phyloP scores from a whole-genome alignment of 2,113 vertebrate genomes.

The Leptodactylus fuscus region DNA sequence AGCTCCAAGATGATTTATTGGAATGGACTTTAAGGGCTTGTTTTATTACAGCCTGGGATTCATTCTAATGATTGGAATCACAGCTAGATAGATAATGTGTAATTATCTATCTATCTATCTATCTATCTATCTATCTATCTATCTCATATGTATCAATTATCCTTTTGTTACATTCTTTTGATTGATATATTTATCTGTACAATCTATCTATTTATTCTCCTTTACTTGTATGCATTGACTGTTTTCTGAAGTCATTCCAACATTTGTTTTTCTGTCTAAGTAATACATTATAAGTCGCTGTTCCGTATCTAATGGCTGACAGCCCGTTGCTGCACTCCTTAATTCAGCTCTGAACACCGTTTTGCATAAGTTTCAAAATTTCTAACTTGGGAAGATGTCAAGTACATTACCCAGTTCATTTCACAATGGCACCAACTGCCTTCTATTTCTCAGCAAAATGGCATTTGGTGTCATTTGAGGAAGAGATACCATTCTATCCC shows the following conservation, averaged over 20 bases:
- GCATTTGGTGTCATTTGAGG: conserved; percentile 45
- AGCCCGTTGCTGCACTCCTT: conserved; percentile 3
- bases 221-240: neutral
- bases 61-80: too few species aligned
- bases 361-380: conserved; percentile 56
- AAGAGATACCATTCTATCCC: conserved; percentile 31
- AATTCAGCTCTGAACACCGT: conserved; percentile 28
- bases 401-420: conserved; percentile 47
- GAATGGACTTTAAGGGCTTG: too few species aligned
- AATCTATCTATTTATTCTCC: neutral
- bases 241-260: neutral
- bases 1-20: too few species aligned
- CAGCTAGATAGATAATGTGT: too few species aligned
- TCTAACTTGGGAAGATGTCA: conserved; percentile 48
- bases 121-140: too few species aligned
- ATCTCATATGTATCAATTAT: too few species aligned
- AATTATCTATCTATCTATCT: too few species aligned
- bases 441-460: conserved; percentile 31
- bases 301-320: conserved; percentile 27
- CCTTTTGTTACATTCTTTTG: too few species aligned
- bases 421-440: conserved; percentile 47
- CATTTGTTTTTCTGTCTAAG: conserved; percentile 30
- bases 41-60: too few species aligned
- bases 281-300: conserved; percentile 21
- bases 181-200: neutral